phyloP scores from a whole-genome alignment of 2,113 vertebrate genomes.

The Xenopus laevis region DNA sequence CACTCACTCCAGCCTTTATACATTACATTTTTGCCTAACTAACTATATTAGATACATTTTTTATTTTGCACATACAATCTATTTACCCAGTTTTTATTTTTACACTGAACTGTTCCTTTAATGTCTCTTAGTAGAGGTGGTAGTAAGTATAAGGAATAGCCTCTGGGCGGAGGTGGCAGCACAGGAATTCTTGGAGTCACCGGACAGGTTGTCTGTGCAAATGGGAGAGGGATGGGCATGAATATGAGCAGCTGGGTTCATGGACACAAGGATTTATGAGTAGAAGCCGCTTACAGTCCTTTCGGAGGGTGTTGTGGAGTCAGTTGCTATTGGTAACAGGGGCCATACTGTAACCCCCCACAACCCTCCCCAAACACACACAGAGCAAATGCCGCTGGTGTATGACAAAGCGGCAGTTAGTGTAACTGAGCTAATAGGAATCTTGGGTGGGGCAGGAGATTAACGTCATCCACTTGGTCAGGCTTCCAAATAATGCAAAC shows the following conservation, averaged over 20 bases:
- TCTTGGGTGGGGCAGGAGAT: constrained; percentile 21
- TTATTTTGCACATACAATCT: no score
- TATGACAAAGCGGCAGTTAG: neutral
- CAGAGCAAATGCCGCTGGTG: no score
- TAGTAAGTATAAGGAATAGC: neutral
- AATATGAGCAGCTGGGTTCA: neutral
- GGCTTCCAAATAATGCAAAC: constrained; percentile 20
- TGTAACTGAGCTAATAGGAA: constrained; percentile 10
- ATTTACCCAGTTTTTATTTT: no score
- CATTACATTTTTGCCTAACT: no score
- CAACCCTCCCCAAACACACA: neutral
- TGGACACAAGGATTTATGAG: neutral
- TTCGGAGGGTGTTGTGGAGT: neutral
- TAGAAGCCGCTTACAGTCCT: neutral
- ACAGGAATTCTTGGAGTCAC: neutral
- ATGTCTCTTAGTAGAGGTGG: no score
- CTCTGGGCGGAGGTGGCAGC: neutral
- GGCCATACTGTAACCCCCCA: neutral
- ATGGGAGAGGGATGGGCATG: neutral
- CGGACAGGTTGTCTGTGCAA: neutral
- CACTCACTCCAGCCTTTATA: no score
- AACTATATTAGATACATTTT: no score
- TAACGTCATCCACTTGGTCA: neutral
- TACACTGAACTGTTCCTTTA: no score
- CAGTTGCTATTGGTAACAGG: neutral